These are phyloP conservation scores for Ictalurus furcatus DNA, from an alignment of 2,113 vertebrate species.

Conservation along the genomic window DNA sequence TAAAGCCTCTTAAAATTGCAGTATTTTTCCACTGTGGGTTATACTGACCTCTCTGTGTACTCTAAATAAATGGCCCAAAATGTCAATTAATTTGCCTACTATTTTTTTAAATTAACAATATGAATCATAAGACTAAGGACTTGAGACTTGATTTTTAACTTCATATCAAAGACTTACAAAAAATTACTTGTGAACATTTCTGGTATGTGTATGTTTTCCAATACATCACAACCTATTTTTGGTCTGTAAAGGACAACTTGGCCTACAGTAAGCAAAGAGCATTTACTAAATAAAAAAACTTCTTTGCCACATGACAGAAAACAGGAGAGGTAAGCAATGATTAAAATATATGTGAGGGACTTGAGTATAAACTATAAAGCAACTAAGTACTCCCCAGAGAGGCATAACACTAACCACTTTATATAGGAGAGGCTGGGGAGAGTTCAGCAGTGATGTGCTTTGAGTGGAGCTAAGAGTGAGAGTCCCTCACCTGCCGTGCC, in stretches of 20 bases:
- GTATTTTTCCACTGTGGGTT: not conserved
- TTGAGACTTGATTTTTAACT: not conserved
- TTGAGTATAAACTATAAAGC: not conserved
- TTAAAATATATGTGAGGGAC: slow-evolving; percentile 23
- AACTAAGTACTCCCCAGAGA: not conserved
- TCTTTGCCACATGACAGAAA: not conserved
- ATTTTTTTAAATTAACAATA: not conserved
- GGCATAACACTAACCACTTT: not conserved
- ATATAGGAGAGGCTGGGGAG: not conserved
- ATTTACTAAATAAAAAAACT: not conserved
- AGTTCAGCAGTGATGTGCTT: not conserved
- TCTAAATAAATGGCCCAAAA: slow-evolving; percentile 20
- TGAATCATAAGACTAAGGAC: not conserved
- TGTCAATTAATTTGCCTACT: not conserved
- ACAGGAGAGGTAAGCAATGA: not conserved
- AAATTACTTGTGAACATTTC: not conserved
- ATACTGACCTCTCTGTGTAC: slow-evolving; percentile 2
- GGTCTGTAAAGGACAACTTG: not conserved
- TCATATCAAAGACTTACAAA: not conserved
- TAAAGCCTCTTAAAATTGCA: not conserved
- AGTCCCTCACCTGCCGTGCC: slow-evolving; percentile 84
- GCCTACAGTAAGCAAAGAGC: not conserved
- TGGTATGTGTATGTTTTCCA: not conserved
- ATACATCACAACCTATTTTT: not conserved
- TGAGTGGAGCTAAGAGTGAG: not conserved